These are phyloP conservation scores for Trinorchestia longiramus DNA, from an alignment of 1,140 invertebrate species.

Conservation along the genomic window DNA sequence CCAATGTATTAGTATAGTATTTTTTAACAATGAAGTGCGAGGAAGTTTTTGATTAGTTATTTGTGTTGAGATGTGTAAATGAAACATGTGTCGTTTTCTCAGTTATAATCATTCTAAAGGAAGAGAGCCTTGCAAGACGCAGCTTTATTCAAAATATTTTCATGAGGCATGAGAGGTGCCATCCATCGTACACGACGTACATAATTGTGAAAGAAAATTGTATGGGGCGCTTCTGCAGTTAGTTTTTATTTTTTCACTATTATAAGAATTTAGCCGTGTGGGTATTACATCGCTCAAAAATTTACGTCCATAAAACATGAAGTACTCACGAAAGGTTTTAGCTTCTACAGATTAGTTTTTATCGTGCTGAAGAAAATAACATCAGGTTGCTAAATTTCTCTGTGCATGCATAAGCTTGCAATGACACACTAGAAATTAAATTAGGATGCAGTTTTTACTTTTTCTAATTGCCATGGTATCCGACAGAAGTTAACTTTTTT, in stretches of 20 bases:
- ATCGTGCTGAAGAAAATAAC: neutral
- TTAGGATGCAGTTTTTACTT: neutral
- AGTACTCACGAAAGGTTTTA: neutral
- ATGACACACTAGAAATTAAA: neutral
- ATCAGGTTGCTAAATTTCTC: neutral
- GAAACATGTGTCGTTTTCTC: neutral
- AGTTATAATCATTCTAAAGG: neutral
- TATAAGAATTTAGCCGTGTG: too few relatives aligned
- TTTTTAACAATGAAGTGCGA: too few relatives aligned
- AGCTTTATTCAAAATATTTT: neutral
- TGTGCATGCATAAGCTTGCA: neutral
- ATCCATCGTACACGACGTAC: neutral
- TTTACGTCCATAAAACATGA: neutral
- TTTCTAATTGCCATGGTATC: neutral
- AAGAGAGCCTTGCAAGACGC: neutral
- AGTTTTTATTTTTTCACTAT: neutral
- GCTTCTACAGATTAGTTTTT: neutral
- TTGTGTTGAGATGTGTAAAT: neutral
- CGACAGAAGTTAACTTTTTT: neutral
- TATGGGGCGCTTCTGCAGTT: neutral
- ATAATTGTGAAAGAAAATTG: neutral
- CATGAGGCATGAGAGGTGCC: neutral
- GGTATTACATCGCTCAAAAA: neutral
- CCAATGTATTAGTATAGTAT: too few relatives aligned
- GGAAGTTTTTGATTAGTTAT: too few relatives aligned